These are phyloP conservation scores for Cylloceria caligata DNA, from an alignment of 2,888 invertebrate genomes.

Conservation along the genomic window DNA sequence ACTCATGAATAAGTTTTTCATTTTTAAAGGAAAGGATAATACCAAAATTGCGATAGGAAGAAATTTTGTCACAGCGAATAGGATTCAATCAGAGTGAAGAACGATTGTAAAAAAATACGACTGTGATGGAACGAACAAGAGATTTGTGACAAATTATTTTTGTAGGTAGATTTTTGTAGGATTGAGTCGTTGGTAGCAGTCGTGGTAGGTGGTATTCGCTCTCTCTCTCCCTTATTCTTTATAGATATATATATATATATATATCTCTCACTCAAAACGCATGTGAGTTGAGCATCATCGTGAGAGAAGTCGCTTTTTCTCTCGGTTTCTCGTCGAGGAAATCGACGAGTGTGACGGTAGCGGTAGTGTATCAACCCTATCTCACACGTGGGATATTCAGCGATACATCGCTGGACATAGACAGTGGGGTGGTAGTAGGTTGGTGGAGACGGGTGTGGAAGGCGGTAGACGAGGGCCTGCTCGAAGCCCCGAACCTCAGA, in stretches of 20 bases:
- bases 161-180: not conserved
- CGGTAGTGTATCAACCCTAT: conserved; percentile 17
- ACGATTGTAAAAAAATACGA: too few relatives aligned
- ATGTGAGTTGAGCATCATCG: not conserved
- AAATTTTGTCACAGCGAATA: too few relatives aligned
- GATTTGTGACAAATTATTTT: too few relatives aligned
- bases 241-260: too few relatives aligned
- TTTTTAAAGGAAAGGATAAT: too few relatives aligned
- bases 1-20: conserved; percentile 45
- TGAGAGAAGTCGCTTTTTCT: conserved; percentile 11
- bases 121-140: too few relatives aligned
- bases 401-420: conserved; percentile 40
- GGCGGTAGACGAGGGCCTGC: conserved; percentile 15
- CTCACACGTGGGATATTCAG: conserved; percentile 27
- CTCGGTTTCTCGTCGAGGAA: not conserved
- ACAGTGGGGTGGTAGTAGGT: conserved; percentile 38
- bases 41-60: too few relatives aligned
- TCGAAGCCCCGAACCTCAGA: not conserved
- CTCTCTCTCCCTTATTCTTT: not conserved
- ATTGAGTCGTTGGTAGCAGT: conserved; percentile 32
- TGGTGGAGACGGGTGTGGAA: conserved; percentile 17
- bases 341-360: conserved; percentile 2
- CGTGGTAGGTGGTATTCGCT: not conserved
- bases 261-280: not conserved
- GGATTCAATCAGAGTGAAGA: too few relatives aligned